Evolutionary conservation across 2,797 vertebrate species (phyloP), one percentile per base, ranked within the genome.

Genomic region (Myotis daubentonii): DNA sequence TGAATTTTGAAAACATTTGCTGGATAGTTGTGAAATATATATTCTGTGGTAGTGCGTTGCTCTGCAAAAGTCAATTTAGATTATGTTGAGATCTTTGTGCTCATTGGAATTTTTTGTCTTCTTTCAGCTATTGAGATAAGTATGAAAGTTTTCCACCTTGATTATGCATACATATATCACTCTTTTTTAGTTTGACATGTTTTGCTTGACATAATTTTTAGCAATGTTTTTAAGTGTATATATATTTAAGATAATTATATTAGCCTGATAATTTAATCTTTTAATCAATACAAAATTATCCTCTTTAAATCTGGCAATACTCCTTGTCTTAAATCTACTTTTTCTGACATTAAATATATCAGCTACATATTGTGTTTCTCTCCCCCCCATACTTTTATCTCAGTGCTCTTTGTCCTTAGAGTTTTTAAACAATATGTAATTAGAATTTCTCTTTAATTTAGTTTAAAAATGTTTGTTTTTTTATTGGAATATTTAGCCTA

Each of bases 141-240:
- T 51, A 44, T 25, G 28, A 66, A 89, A 71, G 13, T 68, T 9
- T 82, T 51, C 12, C 16, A 53, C 17, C 8, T 60, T 60, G 11
- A 75, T 53, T 65, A 80, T 53, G 60, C 10, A 70, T 53, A 89
- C 47, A 36, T 93, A 53, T 80, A 19, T 80, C 75, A 86, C 1
- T 65, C 5, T 71, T 83, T 93, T 82, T 47, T 76, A 28, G 72
- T 89, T 41, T 72, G 47, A 47, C 12, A 72, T 8, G 30, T 91
- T 85, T 88, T 91, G 30, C 6, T 92, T 62, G 51, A 41, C 53
- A 33, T 41, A 66, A 79, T 25, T 89, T 80, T 80, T 91, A 87
- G 22, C 22, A 70, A 25, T 83, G 9, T 62, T 81, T 49, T 53
- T 66, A 66, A 71, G 2, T 51, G 20, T 3, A 38, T 55, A 70